Evolutionary conservation across 1,140 invertebrate genomes (phyloP).

Genomic region (Lordiphosa collinella): DNA sequence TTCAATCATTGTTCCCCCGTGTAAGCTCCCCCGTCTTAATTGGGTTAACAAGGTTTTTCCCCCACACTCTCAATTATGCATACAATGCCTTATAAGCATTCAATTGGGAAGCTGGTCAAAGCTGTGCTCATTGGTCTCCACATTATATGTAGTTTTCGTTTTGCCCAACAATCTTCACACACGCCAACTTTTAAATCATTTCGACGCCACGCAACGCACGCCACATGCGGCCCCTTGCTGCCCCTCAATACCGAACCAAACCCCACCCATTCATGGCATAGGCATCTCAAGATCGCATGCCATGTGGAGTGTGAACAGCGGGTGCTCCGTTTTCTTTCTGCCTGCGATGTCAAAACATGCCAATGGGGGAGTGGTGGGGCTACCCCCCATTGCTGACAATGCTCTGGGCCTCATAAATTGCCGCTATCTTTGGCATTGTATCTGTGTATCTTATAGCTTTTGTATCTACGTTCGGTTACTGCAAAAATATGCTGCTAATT

Average conservation of each 20-base stretch:
- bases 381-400: constrained; percentile 61
- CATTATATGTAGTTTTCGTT: background rate
- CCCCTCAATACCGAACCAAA: background rate
- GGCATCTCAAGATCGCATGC: constrained; percentile 61
- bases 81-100: background rate
- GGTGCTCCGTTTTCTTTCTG: constrained; percentile 22
- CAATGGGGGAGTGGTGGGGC: background rate
- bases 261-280: constrained; percentile 20
- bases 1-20: too few relatives aligned
- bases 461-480: constrained; percentile 2
- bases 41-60: constrained; percentile 8
- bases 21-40: background rate
- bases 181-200: constrained; percentile 59
- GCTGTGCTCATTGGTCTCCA: constrained; percentile 5
- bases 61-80: constrained; percentile 8
- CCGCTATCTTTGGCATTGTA: constrained; percentile 48
- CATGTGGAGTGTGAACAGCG: constrained; percentile 57
- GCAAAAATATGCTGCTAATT: constrained; percentile 65
- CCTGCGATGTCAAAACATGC: constrained; percentile 58
- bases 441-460: constrained; percentile 13
- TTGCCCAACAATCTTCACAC: constrained; percentile 15
- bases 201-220: constrained; percentile 48
- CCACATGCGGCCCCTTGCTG: constrained; percentile 23
- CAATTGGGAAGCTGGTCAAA: background rate
- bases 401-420: constrained; percentile 58